Conservation (phyloP, 2,888 invertebrate species). For the Synanthedon vespiformis region DNA sequence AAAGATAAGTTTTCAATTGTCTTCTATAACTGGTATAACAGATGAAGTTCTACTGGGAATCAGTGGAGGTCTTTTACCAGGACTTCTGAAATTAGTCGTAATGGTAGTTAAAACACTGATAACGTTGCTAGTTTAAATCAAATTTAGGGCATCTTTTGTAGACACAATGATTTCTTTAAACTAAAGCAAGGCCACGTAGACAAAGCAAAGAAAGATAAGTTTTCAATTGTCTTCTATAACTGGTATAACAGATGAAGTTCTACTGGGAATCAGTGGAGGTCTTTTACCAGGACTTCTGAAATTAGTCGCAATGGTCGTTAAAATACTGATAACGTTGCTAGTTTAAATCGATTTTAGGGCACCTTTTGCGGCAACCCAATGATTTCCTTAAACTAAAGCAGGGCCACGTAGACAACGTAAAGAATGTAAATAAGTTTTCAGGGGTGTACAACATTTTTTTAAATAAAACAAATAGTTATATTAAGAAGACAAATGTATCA, state of each 20-base stretch:
- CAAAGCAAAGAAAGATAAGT: no score
- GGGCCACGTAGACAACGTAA: no score
- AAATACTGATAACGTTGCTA: constrained; percentile 36
- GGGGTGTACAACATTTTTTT: no score
- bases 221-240: constrained; percentile 26
- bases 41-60: constrained; percentile 45
- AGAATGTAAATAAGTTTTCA: no score
- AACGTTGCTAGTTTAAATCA: constrained; percentile 30
- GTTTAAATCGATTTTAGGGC: constrained; percentile 14
- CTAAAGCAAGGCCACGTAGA: no score
- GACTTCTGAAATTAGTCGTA: constrained; percentile 45
- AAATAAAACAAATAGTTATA: no score
- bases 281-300: constrained; percentile 48
- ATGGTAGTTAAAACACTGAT: constrained; percentile 41
- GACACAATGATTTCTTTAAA: no score
- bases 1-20: constrained; percentile 9
- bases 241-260: constrained; percentile 44
- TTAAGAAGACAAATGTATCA: no score
- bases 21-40: constrained; percentile 35
- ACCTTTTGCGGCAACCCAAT: no score
- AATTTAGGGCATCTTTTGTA: no score
- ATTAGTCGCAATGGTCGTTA: constrained; percentile 43
- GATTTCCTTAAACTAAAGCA: no score
- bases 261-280: constrained; percentile 45
- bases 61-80: constrained; percentile 50